Base-by-base conservation (phyloP, 2,113 vertebrate genomes). In the Pleuronectes platessa region DNA sequence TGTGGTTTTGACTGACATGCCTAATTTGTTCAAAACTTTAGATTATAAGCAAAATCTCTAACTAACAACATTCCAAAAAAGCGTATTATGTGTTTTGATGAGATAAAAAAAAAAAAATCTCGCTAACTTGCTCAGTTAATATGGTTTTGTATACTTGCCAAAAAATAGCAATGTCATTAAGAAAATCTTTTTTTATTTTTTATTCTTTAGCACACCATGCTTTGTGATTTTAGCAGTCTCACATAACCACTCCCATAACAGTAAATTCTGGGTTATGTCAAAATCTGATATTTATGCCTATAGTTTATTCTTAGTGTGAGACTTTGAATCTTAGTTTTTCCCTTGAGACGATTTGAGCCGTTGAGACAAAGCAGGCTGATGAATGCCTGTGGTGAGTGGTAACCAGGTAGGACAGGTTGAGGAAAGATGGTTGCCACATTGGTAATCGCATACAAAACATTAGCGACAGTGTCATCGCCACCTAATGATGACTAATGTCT, bases 401-500 rank as follows among this genome's bases (percentile, higher is more conserved):
- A 96, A 96, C 95, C 94, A 96, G 92, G 67, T 94, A 94, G 92
- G 96, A 96, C 95, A 96, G 94, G 90, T 90, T 89, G 90, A 92
- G 93, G 93, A 95, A 94, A 95, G 95, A 95, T 95, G 85, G 96
- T 95, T 95, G 95, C 94, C 94, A 94, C 94, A 69, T 95, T 96
- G 95, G 94, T 95, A 95, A 94, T 95, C 79, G 61, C 96, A 93
- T 92, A 94, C 93, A 95, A 93, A 97, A 94, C 95, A 95, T 96
- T 96, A 96, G 94, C 94, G 92, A 94, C 93, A 88, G 94, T 96
- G 96, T 96, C 96, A 95, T 91, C 92, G 94, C 93, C 94, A 20
- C 92, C 95, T 97, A 98, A 98, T 96, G 96, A 97, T 97, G 96
- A 97, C 96, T 97, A 97, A 98, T 98, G 96, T 94, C 94, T 96